These are phyloP conservation scores for Drosophila anceps DNA, from an alignment of 2,888 invertebrate genomes.

Conservation along the genomic window DNA sequence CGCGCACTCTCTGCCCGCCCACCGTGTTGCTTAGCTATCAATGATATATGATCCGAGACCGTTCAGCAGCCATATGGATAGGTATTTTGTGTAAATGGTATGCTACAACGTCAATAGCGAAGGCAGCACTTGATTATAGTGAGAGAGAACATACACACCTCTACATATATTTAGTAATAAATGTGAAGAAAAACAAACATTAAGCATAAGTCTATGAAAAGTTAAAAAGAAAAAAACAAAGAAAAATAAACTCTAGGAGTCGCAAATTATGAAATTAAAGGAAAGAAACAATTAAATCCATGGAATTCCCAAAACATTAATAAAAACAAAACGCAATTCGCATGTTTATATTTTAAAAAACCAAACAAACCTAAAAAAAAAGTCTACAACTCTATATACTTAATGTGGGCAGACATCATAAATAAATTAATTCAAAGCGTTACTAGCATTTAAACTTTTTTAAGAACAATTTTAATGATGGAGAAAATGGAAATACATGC, in stretches of 20 bases:
- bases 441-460: constrained; percentile 79
- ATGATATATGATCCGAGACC: constrained; percentile 35
- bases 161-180: constrained; percentile 78
- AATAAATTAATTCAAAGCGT: constrained; percentile 71
- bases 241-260: constrained; percentile 62
- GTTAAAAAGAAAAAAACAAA: constrained; percentile 49
- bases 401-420: constrained; percentile 74
- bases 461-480: constrained; percentile 76
- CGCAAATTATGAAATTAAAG: constrained; percentile 71
- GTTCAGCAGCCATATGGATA: constrained; percentile 60
- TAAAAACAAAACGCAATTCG: constrained; percentile 63
- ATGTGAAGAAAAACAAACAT: constrained; percentile 73
- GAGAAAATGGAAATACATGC: constrained; percentile 51
- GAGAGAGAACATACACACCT: constrained; percentile 69
- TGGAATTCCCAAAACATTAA: constrained; percentile 65
- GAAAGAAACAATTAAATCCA: constrained; percentile 62
- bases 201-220: constrained; percentile 76
- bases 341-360: constrained; percentile 67
- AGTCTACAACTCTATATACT: constrained; percentile 50
- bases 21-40: constrained; percentile 67
- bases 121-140: constrained; percentile 60
- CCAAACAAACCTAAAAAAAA: constrained; percentile 37
- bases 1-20: constrained; percentile 67
- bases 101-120: constrained; percentile 37
- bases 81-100: constrained; percentile 69